Percentiles rank a stretch among this genome's conserved stretches.
phyloP scores from a whole-genome alignment of 2,888 invertebrate genomes.

The Bellardia pandia region DNA sequence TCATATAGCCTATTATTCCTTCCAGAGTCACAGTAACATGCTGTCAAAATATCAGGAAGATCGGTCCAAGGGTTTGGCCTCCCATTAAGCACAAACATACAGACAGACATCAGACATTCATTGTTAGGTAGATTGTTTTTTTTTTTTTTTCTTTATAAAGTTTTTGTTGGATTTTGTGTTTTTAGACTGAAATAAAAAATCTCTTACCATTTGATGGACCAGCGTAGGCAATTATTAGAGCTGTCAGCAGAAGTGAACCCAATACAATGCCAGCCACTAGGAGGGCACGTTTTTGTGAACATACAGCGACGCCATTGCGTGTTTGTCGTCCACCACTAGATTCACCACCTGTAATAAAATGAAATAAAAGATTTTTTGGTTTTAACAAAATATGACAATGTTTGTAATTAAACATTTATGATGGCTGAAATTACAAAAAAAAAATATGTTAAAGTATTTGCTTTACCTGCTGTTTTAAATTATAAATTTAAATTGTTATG shows the following conservation, averaged over 20 bases:
- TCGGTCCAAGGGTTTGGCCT: too few relatives aligned
- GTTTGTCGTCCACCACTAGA: slow-evolving; percentile 83
- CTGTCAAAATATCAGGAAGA: too few relatives aligned
- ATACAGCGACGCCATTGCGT: slow-evolving; percentile 90
- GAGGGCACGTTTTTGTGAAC: slow-evolving; percentile 93
- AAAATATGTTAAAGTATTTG: background rate
- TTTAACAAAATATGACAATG: slow-evolving; percentile 21
- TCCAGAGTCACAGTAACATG: too few relatives aligned
- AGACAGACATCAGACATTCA: too few relatives aligned
- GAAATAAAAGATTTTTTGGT: background rate
- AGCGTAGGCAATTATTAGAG: slow-evolving; percentile 95
- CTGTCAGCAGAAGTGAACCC: slow-evolving; percentile 91
- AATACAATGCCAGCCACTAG: slow-evolving; percentile 92
- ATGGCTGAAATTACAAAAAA: background rate
- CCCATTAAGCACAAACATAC: too few relatives aligned
- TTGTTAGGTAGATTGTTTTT: background rate
- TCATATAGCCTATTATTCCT: too few relatives aligned
- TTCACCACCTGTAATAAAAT: slow-evolving; percentile 82
- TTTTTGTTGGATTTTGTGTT: background rate
- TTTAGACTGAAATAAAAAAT: slow-evolving; percentile 75
- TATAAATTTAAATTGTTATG: slow-evolving; percentile 6
- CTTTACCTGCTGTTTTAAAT: background rate
- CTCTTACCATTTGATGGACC: slow-evolving; percentile 92
- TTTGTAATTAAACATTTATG: slow-evolving; percentile 64
- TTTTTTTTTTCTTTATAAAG: background rate